Evolutionary conservation across 2,888 invertebrate species (phyloP).

Genomic region (Dynastes tityus): DNA sequence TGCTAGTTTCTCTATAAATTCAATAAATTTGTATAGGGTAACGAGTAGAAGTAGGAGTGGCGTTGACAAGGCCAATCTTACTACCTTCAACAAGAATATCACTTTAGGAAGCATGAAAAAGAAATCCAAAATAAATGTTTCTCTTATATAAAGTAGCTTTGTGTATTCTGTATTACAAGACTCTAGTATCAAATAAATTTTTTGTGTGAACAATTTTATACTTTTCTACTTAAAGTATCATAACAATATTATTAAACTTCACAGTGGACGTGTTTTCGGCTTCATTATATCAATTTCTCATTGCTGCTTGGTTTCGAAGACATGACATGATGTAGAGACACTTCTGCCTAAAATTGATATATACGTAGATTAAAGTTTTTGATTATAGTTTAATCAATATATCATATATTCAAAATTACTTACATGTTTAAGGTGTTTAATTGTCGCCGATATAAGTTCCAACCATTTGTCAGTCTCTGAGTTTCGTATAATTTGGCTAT

Average conservation of each 20-base stretch:
- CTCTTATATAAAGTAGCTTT: background rate
- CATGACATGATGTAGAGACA: background rate
- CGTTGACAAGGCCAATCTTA: background rate
- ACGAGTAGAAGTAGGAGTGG: background rate
- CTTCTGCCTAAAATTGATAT: constrained; percentile 9
- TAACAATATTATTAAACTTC: too few species aligned
- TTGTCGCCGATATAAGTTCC: background rate
- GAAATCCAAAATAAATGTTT: background rate
- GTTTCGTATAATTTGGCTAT: background rate
- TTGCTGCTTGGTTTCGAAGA: background rate
- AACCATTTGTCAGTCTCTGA: background rate
- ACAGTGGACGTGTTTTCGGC: too few species aligned
- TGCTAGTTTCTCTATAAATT: background rate
- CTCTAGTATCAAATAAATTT: too few species aligned
- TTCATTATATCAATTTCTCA: background rate
- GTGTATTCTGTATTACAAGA: too few species aligned
- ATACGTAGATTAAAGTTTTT: background rate
- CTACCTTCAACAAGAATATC: background rate
- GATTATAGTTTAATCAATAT: too few species aligned
- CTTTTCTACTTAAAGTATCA: too few species aligned
- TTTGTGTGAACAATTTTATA: too few species aligned
- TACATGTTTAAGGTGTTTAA: constrained; percentile 8
- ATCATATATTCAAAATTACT: background rate
- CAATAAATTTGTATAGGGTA: background rate
- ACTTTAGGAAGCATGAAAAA: background rate